Evolutionary conservation across 2,797 vertebrate species (phyloP).

Genomic region (Sebastes vulpes): DNA sequence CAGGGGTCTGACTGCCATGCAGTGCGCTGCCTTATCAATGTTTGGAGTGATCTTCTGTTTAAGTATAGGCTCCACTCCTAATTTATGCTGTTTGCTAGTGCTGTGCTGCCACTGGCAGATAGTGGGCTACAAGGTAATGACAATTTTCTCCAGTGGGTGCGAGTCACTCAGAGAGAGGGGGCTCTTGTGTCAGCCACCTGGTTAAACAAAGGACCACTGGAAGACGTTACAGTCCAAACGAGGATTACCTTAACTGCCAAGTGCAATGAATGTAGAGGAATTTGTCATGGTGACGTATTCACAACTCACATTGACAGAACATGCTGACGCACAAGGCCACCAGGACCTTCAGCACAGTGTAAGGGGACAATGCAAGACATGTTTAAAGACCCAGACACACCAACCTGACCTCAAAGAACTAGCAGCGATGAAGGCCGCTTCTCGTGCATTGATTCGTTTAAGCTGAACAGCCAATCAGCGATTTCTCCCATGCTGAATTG

Average conservation of each 20-base stretch:
- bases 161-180: slow-evolving; percentile 46
- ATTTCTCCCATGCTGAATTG: too few species aligned
- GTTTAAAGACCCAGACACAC: background rate
- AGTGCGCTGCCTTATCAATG: slow-evolving; percentile 72
- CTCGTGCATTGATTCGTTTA: too few species aligned
- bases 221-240: slow-evolving; percentile 38
- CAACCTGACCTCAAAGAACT: too few species aligned
- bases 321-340: slow-evolving; percentile 23
- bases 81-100: slow-evolving; percentile 65
- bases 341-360: background rate
- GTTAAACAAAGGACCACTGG: slow-evolving; percentile 69
- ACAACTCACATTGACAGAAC: slow-evolving; percentile 26
- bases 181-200: slow-evolving; percentile 64
- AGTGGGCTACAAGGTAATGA: slow-evolving; percentile 51
- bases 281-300: slow-evolving; percentile 58
- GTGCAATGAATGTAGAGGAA: slow-evolving; percentile 53
- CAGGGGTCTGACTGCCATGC: slow-evolving; percentile 74
- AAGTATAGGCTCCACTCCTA: slow-evolving; percentile 74
- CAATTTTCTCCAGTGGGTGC: slow-evolving; percentile 63
- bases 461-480: too few species aligned
- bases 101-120: slow-evolving; percentile 45
- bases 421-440: too few species aligned
- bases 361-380: background rate
- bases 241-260: slow-evolving; percentile 55
- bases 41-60: slow-evolving; percentile 76